Evolutionary conservation across 2,888 invertebrate species (phyloP).

Genomic region (Zhuqinia jingwanae): DNA sequence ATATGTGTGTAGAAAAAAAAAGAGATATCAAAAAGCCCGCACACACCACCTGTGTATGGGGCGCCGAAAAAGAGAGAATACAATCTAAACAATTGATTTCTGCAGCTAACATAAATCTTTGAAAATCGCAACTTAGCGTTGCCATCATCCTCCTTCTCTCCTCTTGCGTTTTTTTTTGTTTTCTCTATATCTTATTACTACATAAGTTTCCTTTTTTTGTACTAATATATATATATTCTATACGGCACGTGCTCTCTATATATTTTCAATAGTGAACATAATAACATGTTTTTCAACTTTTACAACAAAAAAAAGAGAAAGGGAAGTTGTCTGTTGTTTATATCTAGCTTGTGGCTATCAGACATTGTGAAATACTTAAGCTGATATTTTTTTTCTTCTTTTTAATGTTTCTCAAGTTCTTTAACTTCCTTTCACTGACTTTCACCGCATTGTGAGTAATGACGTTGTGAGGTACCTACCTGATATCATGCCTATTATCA

Average conservation of each 20-base stretch:
- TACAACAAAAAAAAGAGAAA: no score
- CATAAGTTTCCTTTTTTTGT: not conserved
- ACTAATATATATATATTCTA: not conserved
- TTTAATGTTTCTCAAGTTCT: not conserved
- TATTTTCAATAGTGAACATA: not conserved
- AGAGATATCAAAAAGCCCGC: no score
- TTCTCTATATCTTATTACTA: not conserved
- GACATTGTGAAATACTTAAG: slow-evolving; percentile 50
- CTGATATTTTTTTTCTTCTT: slow-evolving; percentile 33
- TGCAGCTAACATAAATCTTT: slow-evolving; percentile 68
- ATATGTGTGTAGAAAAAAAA: no score
- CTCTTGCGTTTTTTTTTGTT: not conserved
- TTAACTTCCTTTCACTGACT: not conserved
- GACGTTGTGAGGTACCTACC: not conserved
- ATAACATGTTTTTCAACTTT: slow-evolving; percentile 33
- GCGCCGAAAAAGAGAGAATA: slow-evolving; percentile 54
- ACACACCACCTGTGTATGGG: no score
- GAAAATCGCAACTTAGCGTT: slow-evolving; percentile 66
- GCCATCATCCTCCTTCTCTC: slow-evolving; percentile 49
- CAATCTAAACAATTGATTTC: slow-evolving; percentile 73
- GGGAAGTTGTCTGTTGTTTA: slow-evolving; percentile 57
- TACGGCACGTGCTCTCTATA: not conserved
- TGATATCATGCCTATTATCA: not conserved
- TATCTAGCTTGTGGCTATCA: slow-evolving; percentile 38
- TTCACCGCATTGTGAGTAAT: not conserved